Evolutionary conservation across 2,888 invertebrate species (phyloP), one percentile per base, ranked within the genome.

Genomic region (Metallyticus violacea): DNA sequence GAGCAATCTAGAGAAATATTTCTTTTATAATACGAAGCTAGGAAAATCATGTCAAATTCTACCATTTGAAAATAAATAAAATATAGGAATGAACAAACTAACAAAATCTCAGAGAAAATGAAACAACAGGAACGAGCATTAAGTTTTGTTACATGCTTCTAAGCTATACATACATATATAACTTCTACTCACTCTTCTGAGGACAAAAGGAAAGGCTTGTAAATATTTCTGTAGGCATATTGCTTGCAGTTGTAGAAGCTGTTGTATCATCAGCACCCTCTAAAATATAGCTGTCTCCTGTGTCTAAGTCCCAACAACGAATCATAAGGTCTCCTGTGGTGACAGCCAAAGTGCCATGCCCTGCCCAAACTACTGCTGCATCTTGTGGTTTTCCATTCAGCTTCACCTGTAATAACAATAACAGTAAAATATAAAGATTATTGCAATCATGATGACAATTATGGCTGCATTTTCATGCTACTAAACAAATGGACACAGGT

Each of bases 241-340:
- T 83, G 29, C 77, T 77, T 25, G 83, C 83, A 26, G 85, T 27
- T 77, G 85, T 9, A 27, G n/a, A 77, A 27, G 81, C 28, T 7
- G 26, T 26, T 77, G 82, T 87, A 80, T 85, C 79, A 62, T 62
- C 79, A 15, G 22, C 29, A 77, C 96, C 91, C 85, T 91, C 95
- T 28, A 98, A 92, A 0, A 98, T 94, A 91, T 96, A 98, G 91
- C 98, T 99, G 90, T 99, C 98, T 86, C 98, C 98, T 30, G 96
- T 96, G 84, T 98, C 97, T 89, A 99, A 95, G 91, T 99, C 98
- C 99, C 99, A 99, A 89, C 99, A 94, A 89, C 99, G 95, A 29
- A 97, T 95, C 22, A 95, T 93, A 88, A 96, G 93, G 90, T 99
- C 99, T 91, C 95, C 96, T 77, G 96, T 95, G 83, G 96, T 94